Percentiles rank a stretch among this genome's conserved stretches.
Conservation (phyloP, 1,140 invertebrate genomes). For the Oreohelix idahoensis region DNA sequence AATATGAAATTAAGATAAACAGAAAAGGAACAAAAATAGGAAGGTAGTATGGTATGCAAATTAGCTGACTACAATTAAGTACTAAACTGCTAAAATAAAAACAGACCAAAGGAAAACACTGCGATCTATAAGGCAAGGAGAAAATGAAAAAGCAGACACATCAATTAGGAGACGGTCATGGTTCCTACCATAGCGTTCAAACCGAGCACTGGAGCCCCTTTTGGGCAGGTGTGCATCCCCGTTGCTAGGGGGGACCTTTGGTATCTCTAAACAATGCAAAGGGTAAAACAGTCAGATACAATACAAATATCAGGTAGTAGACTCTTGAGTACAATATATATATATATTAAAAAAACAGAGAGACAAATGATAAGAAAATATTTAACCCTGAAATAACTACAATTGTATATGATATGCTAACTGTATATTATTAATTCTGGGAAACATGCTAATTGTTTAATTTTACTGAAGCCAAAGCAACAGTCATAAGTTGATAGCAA, state of each 20-base stretch:
- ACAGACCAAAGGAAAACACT: neutral
- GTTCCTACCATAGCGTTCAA: constrained; percentile 8
- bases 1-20: too few species aligned
- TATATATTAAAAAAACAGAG: too few species aligned
- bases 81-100: neutral
- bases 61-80: neutral
- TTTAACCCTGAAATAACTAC: too few species aligned
- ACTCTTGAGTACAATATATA: too few species aligned
- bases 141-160: neutral
- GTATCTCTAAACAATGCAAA: neutral
- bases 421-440: too few species aligned
- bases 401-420: too few species aligned
- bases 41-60: neutral
- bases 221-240: constrained; percentile 3
- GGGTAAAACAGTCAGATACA: too few species aligned
- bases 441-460: too few species aligned
- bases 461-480: too few species aligned
- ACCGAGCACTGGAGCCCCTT: constrained; percentile 11
- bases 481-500: too few species aligned
- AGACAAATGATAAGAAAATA: too few species aligned
- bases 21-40: neutral
- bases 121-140: neutral
- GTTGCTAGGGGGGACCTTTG: neutral
- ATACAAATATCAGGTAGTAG: too few species aligned
- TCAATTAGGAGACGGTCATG: neutral